These are phyloP conservation scores for Acanthococcus lagerstroemiae DNA, from an alignment of 2,888 invertebrate species.

Conservation along the genomic window DNA sequence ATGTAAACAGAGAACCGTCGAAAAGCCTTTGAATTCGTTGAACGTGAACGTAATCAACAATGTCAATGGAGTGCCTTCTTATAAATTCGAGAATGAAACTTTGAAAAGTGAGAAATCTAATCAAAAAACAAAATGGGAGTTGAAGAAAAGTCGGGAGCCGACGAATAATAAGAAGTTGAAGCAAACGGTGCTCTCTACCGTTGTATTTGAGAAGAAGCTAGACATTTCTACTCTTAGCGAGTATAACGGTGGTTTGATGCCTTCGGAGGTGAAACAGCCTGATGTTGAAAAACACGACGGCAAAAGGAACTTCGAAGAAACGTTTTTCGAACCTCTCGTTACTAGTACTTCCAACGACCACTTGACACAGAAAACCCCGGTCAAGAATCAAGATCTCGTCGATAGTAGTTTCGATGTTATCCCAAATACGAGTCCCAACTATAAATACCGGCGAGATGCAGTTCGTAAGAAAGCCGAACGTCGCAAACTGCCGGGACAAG, in stretches of 20 bases:
- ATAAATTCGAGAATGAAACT: neutral
- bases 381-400: neutral
- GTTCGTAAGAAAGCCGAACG: slow-evolving; percentile 41
- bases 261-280: neutral
- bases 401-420: slow-evolving; percentile 17
- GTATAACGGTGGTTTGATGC: neutral
- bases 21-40: neutral
- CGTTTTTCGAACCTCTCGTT: slow-evolving; percentile 5
- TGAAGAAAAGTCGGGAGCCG: slow-evolving; percentile 1
- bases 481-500: slow-evolving; percentile 42
- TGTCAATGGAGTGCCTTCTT: too few species aligned
- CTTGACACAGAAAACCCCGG: neutral
- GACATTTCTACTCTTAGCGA: slow-evolving; percentile 6
- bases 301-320: neutral
- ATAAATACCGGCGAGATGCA: slow-evolving; percentile 39
- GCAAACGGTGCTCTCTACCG: slow-evolving; percentile 11
- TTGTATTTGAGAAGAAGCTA: neutral
- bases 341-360: neutral
- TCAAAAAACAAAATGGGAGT: slow-evolving; percentile 8
- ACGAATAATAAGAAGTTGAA: slow-evolving; percentile 10
- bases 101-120: neutral
- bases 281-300: neutral
- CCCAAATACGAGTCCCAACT: slow-evolving; percentile 37
- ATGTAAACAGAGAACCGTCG: neutral
- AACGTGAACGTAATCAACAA: neutral